Evolutionary conservation across 1,140 invertebrate genomes (phyloP).

Genomic region (Harlomillsia oculata): DNA sequence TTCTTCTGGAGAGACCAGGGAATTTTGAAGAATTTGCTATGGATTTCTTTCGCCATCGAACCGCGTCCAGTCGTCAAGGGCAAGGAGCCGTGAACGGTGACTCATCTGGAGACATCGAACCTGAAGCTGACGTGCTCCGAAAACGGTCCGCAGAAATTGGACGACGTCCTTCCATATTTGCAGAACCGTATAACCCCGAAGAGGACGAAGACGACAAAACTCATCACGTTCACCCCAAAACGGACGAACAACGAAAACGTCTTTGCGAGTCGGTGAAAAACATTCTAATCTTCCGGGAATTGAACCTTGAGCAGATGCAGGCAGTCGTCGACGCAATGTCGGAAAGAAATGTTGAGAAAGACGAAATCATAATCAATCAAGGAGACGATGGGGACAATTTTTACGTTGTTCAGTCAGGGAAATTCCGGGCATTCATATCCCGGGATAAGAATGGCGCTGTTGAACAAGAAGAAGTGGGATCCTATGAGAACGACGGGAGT

Average conservation of each 20-base stretch:
- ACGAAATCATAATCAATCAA: constrained; percentile 86
- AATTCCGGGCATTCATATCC: too few species aligned
- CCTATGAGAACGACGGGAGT: constrained; percentile 79
- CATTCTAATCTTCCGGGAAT: constrained; percentile 76
- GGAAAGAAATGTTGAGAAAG: constrained; percentile 72
- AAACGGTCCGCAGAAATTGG: neutral
- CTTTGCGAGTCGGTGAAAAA: constrained; percentile 81
- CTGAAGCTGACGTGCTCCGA: neutral
- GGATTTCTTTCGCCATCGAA: constrained; percentile 35
- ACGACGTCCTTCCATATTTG: constrained; percentile 66
- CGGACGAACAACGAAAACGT: constrained; percentile 79
- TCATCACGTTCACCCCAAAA: constrained; percentile 75
- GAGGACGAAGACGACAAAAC: constrained; percentile 76
- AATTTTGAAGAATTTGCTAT: constrained; percentile 25
- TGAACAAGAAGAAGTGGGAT: constrained; percentile 74
- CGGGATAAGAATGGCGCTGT: too few species aligned
- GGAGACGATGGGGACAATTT: constrained; percentile 97
- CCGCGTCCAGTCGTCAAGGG: neutral
- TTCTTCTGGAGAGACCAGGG: constrained; percentile 77
- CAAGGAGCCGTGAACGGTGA: neutral
- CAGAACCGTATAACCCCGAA: constrained; percentile 92
- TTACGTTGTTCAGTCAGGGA: constrained; percentile 92
- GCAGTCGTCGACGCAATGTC: constrained; percentile 96
- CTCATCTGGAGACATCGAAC: neutral
- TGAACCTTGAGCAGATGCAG: constrained; percentile 57